Evolutionary conservation across 2,113 vertebrate genomes (phyloP).

Genomic region (Cinclus mexicanus): DNA sequence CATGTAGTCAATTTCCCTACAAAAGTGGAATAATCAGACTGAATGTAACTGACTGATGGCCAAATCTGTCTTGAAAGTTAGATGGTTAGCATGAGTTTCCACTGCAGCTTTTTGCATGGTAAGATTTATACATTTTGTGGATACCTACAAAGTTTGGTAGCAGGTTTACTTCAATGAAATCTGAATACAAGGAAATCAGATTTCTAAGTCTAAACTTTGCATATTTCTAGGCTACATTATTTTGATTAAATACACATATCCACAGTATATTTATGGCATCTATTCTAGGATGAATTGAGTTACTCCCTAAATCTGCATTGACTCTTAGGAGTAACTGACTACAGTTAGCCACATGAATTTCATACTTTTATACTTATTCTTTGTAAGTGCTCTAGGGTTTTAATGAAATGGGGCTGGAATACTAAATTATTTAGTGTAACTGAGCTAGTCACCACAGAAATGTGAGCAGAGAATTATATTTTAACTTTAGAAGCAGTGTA

Average conservation of each 20-base stretch:
- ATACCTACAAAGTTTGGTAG: background rate
- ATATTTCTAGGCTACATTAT: background rate
- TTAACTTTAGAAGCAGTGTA: background rate
- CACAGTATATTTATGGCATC: background rate
- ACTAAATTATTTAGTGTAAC: background rate
- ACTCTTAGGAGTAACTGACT: background rate
- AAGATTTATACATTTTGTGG: background rate
- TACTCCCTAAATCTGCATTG: background rate
- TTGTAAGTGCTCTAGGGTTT: background rate
- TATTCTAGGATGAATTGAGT: background rate
- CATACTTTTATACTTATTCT: background rate
- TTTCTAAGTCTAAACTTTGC: background rate
- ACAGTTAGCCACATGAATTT: background rate
- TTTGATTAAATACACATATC: background rate
- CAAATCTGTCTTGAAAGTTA: background rate
- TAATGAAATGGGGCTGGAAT: background rate
- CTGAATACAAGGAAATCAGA: background rate
- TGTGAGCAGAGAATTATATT: background rate
- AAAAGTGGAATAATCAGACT: background rate
- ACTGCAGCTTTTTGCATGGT: background rate
- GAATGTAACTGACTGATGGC: background rate
- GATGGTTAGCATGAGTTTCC: background rate
- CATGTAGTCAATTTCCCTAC: background rate
- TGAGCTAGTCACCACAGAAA: slow-evolving; percentile 3
- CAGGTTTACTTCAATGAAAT: background rate